A percentile compares a stretch with the other conserved stretches of the same genome.
Conservation (phyloP, 2,113 vertebrate species). For the Mobula hypostoma region DNA sequence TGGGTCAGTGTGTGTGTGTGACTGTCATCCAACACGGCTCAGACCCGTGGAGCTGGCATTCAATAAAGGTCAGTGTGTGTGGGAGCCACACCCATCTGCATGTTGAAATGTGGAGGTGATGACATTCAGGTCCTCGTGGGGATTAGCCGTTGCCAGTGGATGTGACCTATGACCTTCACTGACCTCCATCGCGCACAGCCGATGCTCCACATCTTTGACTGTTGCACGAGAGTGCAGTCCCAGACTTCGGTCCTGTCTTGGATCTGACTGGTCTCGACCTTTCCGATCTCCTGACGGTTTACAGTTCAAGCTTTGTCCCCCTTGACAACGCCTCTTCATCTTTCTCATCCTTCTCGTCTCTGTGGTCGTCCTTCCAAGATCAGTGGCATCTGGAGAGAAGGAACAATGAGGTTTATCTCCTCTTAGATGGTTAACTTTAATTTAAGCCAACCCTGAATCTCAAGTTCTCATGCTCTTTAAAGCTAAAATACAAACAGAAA, state of each 20-base stretch:
- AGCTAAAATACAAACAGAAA: no score
- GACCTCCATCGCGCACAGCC: background rate
- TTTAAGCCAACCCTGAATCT: background rate
- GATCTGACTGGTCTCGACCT: background rate
- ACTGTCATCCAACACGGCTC: no score
- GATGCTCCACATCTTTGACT: background rate
- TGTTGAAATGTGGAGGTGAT: no score
- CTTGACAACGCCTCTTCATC: background rate
- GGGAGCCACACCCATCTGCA: background rate
- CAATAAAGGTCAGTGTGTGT: no score
- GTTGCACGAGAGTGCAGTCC: background rate
- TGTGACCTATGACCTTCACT: background rate
- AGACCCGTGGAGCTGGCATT: no score
- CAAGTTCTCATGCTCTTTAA: background rate
- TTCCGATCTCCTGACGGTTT: background rate
- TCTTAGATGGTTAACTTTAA: background rate
- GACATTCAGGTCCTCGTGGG: no score
- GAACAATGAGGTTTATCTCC: background rate
- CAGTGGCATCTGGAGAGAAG: background rate
- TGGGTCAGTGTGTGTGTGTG: no score
- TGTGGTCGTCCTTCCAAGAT: background rate
- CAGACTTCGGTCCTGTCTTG: background rate
- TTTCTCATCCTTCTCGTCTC: background rate
- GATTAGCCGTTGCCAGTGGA: background rate
- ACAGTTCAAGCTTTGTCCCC: background rate